These are phyloP conservation scores for Tetragnatha versicolor DNA, from an alignment of 1,140 invertebrate genomes.

Conservation along the genomic window DNA sequence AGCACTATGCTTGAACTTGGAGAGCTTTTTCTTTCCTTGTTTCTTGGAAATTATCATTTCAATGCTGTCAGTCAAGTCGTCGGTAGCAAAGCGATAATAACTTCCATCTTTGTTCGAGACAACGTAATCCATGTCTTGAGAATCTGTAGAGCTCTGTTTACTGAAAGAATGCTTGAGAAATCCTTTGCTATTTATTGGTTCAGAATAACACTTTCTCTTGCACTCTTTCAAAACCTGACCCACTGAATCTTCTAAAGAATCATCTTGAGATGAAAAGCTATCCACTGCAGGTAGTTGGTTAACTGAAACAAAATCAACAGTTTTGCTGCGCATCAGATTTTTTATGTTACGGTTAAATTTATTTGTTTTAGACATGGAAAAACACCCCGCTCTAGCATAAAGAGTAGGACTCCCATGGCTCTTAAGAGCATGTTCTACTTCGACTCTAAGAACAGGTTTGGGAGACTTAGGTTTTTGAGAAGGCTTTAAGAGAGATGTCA, in stretches of 20 bases:
- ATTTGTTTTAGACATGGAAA: conserved; percentile 53
- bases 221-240: conserved; percentile 62
- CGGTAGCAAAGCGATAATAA: conserved; percentile 51
- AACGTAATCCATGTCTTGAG: conserved; percentile 49
- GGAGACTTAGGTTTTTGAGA: conserved; percentile 24
- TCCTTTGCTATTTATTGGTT: conserved; percentile 29
- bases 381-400: conserved; percentile 54
- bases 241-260: conserved; percentile 63
- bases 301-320: conserved; percentile 63
- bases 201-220: conserved; percentile 28
- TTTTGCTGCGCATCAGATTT: conserved; percentile 55
- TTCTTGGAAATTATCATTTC: conserved; percentile 54
- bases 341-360: conserved; percentile 46
- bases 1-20: conserved; percentile 39
- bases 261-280: conserved; percentile 66
- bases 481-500: conserved; percentile 12
- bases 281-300: conserved; percentile 64
- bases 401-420: conserved; percentile 55
- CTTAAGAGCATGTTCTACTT: conserved; percentile 52
- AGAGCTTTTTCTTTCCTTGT: conserved; percentile 43
- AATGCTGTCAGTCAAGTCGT: conserved; percentile 52
- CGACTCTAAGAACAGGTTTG: conserved; percentile 49
- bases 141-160: conserved; percentile 38
- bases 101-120: conserved; percentile 48
- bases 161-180: conserved; percentile 14